Evolutionary conservation across 2,888 invertebrate species (phyloP), one percentile per base, ranked within the genome.

Genomic region (Synanthedon tipuliformis): DNA sequence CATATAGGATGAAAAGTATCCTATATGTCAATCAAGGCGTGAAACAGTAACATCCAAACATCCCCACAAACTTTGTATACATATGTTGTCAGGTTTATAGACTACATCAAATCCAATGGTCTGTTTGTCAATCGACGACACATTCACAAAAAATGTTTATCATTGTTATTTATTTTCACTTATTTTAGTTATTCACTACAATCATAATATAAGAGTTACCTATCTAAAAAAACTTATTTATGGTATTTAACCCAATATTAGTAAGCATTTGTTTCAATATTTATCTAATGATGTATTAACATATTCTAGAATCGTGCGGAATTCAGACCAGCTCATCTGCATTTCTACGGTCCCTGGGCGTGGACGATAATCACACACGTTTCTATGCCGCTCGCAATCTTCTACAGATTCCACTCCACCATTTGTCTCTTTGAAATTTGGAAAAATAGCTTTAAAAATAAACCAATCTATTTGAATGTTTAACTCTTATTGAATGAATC

Each of bases 381-480:
- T 0, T 94, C 95, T 0, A 95, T 95, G 92, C 96, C 96, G 0
- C 81, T 96, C 50, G 94, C 94, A 0, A 95, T 96, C 63, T 96
- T 96, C 81, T 96, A 95, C 78, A 88, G 96, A 48, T 96, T 96
- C 71, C 96, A 96, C 77, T 95, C 95, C 3, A 95, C 96, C 0
- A 96, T 96, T 62, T 96, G 96, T 75, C 89, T 97, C 16, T 96
- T 95, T 67, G 96, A 96, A 77, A 94, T 97, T 54, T 97, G 96
- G 96, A 96, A 95, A 74, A 91, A 93, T 58, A 92, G 95, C 51
- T 97, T 95, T 80, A 96, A 96, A 71, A 90, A 91, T 60, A 87
- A 84, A 71, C 86, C 85, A 0, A 64, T 84, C 4, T 85, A 82
- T 55, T 66, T 87, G 41, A 91, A 92, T 59, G 75, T 83, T 15